A percentile compares a stretch with the other conserved stretches of the same genome.
Conservation (phyloP, 2,113 vertebrate genomes). For the Neotragus pygmaeus region DNA sequence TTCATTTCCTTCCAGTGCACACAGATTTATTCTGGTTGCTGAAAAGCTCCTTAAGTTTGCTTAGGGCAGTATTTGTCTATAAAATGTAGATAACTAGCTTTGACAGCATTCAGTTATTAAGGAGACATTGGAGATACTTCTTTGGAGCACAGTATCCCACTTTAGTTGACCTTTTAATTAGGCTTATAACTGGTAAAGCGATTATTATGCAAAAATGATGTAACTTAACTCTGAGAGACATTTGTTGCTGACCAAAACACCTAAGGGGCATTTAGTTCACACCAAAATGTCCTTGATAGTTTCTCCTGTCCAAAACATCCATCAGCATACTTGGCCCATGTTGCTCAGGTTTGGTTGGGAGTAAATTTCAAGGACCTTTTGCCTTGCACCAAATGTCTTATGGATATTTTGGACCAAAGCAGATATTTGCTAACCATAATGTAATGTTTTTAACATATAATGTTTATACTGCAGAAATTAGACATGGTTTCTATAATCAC, state of each 20-base stretch:
- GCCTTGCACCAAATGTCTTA: neutral
- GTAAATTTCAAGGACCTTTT: neutral
- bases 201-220: neutral
- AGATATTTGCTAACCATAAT: neutral
- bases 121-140: neutral
- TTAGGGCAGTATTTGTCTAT: constrained; percentile 43
- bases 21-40: neutral
- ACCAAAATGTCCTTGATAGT: neutral
- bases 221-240: neutral
- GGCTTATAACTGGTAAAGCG: neutral
- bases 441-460: neutral
- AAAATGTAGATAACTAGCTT: constrained; percentile 22
- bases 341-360: neutral
- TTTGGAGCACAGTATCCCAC: neutral
- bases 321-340: neutral
- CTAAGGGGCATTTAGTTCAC: neutral
- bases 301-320: neutral
- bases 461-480: neutral
- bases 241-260: neutral
- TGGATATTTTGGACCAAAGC: neutral
- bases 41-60: constrained; percentile 12
- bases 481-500: neutral
- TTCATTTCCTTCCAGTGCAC: neutral
- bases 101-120: neutral
- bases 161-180: neutral